These are phyloP conservation scores for Camptogramma bilineatum DNA, from an alignment of 2,888 invertebrate species.

Conservation along the genomic window DNA sequence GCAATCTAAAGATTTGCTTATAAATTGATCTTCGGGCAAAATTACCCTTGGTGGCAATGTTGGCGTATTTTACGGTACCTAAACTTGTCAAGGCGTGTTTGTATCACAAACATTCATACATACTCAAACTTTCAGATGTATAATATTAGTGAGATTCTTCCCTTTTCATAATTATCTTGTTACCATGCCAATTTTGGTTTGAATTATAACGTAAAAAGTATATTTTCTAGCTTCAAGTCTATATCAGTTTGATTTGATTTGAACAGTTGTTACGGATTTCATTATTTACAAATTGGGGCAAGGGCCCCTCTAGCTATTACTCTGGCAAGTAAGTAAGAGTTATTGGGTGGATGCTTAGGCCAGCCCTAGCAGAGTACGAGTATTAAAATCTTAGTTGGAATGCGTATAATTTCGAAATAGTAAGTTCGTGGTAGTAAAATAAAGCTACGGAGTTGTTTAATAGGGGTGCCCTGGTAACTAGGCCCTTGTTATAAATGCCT, in stretches of 20 bases:
- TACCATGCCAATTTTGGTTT: neutral
- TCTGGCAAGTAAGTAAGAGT: slow-evolving; percentile 14
- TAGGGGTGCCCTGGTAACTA: slow-evolving; percentile 1
- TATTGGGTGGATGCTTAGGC: slow-evolving; percentile 16
- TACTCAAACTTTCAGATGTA: no score
- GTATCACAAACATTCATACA: neutral
- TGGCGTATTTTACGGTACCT: no score
- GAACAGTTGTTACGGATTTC: slow-evolving; percentile 58
- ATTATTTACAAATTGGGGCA: slow-evolving; percentile 54
- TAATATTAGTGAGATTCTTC: no score
- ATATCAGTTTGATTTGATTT: slow-evolving; percentile 59
- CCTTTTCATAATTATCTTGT: no score
- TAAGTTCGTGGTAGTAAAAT: slow-evolving; percentile 9
- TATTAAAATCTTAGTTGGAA: slow-evolving; percentile 16
- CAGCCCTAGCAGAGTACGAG: slow-evolving; percentile 7
- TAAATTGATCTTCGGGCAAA: no score
- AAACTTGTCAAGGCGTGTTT: no score
- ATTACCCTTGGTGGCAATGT: no score
- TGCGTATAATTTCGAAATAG: slow-evolving; percentile 14
- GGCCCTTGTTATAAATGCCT: neutral
- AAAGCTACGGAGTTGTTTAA: neutral
- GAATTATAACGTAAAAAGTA: slow-evolving; percentile 8
- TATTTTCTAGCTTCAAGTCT: slow-evolving; percentile 30
- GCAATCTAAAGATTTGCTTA: no score
- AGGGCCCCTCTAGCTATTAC: slow-evolving; percentile 31